Evolutionary conservation across 1,140 invertebrate species (phyloP), one percentile per base, ranked within the genome.

Genomic region (Bombus soroeensis): DNA sequence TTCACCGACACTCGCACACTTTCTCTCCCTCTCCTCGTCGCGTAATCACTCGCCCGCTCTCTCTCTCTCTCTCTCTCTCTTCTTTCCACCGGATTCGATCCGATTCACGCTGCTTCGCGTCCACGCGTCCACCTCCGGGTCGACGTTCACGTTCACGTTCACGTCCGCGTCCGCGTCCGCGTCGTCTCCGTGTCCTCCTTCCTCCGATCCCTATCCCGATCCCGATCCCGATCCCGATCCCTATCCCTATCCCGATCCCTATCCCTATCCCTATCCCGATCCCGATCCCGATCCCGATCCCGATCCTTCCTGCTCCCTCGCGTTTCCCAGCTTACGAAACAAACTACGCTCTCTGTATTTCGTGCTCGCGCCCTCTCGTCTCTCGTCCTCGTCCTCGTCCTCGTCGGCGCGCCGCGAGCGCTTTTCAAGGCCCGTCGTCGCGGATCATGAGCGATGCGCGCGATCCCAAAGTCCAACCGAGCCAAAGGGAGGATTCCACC

Each of bases 401-500:
- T 37, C 39, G 57, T 73, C 53, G 64, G 75, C 82, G 64, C 39
- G 37, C 72, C 39, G 47, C 57, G 64, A 72, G 81, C 59, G 43
- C 78, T 77, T 79, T 34, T 28, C 43, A 57, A 66, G 43, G 37
- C 9, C 62, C 25, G 70, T 41, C 12, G 41, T 22, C 57, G 34
- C 47, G 47, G 64, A 80, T 47, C 28, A 68, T 79, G 25, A 1
- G 0, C 43, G 71, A 64, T 37, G 13, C 59, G 32, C 59, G 53
- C 53, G 64, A 77, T 70, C 18, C 43, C 73, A 32, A 34, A 57
- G 25, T 59, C 71, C 72, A 72, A 64, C 57, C 86, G 37, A 37
- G 39, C 81, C 53, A 22, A 15, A 81, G 59, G 71, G 80, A 87
- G 68, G 77, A 59, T 87, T 68, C 77, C 77, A 64, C n/a, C n/a